Percentiles rank a stretch among this genome's conserved stretches.
phyloP scores from a whole-genome alignment of 2,113 vertebrate genomes.

The Bos indicus region DNA sequence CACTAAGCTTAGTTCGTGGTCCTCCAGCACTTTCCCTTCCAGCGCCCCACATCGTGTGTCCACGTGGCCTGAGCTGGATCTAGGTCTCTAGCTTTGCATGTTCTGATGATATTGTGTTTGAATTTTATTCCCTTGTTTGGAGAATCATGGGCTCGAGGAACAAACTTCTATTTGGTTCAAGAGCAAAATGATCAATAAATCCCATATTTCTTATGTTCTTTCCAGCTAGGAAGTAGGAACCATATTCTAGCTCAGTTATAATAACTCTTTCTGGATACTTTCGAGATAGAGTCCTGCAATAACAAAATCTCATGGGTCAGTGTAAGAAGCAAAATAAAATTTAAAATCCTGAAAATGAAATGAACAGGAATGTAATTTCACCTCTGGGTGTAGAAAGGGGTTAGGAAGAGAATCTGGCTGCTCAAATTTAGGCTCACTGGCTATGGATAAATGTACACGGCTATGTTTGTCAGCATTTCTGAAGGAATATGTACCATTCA shows the following conservation, averaged over 20 bases:
- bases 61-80: neutral
- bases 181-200: neutral
- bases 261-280: neutral
- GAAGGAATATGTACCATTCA: neutral
- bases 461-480: neutral
- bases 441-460: neutral
- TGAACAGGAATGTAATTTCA: neutral
- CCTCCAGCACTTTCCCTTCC: fast-evolving
- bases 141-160: neutral
- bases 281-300: fast-evolving
- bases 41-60: fast-evolving
- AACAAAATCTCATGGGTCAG: neutral
- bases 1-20: fast-evolving
- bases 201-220: neutral
- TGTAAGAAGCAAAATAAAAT: neutral
- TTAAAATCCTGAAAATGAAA: neutral
- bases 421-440: neutral
- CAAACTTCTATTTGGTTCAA: neutral
- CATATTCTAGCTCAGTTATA: neutral
- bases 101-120: neutral
- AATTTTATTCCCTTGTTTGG: neutral
- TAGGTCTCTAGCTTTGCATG: neutral
- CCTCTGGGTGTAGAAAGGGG: neutral
- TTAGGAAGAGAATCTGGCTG: neutral
- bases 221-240: no score